Base-by-base conservation (phyloP, 2,113 vertebrate genomes). In the Festucalex cinctus region DNA sequence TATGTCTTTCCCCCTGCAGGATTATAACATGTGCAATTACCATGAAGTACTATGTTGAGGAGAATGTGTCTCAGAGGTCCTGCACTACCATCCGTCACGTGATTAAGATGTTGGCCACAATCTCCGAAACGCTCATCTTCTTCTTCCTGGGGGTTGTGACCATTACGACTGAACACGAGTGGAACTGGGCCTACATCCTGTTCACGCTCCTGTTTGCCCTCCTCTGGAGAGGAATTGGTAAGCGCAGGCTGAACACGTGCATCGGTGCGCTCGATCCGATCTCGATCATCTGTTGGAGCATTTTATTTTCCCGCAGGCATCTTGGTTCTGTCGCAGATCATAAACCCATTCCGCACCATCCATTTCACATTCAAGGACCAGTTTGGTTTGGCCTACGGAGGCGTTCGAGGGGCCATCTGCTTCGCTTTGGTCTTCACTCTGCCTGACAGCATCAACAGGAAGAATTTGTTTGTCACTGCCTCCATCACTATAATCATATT, bases 131-230 rank as follows among this genome's bases (percentile, higher is more conserved):
- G 3, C 90, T 98, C 75, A 98, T 98, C 86, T 98, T 98, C 90
- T 96, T 98, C 78, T 98, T 98, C 87, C 93, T 98, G 92, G 95
- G 95, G 0, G 95, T 98, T 59, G 94, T 95, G 65, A 96, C 95
- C 0, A 90, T 97, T 22, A 96, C 95, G 19, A 94, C 90, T 36
- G 93, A 96, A 4, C 96, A 98, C 0, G 94, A 98, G 74, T 97
- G 95, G 95, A 96, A 96, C 88, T 96, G 95, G 95, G 95, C 93
- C 68, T 98, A 95, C 1, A 92, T 98, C 66, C 85, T 94, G 78
- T 97, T 95, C 77, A 96, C 94, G 0, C 87, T 98, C 67, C 83
- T 94, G 46, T 96, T 98, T 64, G 92, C 94, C 67, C 90, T 97
- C 54, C 67, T 96, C 76, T 96, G 95, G 95, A 88, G 96, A 63